Evolutionary conservation across 2,113 vertebrate genomes (phyloP).

Genomic region (Rhinolophus ferrumequinum): DNA sequence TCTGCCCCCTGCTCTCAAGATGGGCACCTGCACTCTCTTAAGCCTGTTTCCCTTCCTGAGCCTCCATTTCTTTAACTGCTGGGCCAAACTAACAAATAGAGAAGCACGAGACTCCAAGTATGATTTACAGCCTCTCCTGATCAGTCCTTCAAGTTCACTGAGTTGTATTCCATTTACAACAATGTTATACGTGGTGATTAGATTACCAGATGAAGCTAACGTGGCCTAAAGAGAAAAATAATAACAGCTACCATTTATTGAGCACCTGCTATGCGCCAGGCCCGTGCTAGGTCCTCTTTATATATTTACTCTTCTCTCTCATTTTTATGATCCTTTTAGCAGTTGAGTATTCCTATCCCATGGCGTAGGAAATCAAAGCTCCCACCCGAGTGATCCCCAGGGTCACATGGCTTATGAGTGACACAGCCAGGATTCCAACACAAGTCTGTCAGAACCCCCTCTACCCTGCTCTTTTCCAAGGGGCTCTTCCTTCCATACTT

Average conservation of each 20-base stretch:
- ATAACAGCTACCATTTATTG: background rate
- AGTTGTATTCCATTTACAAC: background rate
- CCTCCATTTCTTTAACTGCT: background rate
- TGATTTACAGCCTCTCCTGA: background rate
- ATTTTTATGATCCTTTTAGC: background rate
- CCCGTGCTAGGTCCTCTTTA: background rate
- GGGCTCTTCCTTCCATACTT: background rate
- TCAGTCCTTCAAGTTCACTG: background rate
- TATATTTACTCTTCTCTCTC: background rate
- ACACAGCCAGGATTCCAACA: background rate
- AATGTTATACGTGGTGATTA: background rate
- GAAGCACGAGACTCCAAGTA: background rate
- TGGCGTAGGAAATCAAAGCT: background rate
- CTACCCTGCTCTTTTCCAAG: background rate
- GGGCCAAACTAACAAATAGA: background rate
- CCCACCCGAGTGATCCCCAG: background rate
- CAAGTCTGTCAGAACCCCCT: background rate
- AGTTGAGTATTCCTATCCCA: background rate
- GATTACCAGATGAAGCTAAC: background rate
- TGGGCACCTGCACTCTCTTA: background rate
- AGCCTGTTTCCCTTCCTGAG: background rate
- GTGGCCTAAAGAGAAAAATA: background rate
- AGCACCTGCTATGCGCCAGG: background rate
- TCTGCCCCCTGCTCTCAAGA: background rate
- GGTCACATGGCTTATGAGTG: background rate